These are phyloP conservation scores for Sminthurides aquaticus DNA, from an alignment of 2,888 invertebrate species.

Conservation along the genomic window DNA sequence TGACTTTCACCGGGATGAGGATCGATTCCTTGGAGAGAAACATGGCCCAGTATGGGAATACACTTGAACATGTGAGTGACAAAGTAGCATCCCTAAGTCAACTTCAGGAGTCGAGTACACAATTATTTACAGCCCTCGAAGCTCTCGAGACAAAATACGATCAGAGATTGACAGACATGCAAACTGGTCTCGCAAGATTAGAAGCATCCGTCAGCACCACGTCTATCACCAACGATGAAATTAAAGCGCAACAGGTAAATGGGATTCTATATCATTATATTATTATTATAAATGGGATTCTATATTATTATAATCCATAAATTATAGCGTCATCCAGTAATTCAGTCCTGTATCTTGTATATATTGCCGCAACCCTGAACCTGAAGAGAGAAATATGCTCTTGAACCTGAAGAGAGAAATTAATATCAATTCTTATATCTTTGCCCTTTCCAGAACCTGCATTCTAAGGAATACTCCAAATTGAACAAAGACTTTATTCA, in stretches of 20 bases:
- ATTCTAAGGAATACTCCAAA: constrained; percentile 24
- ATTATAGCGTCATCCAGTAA: too few relatives aligned
- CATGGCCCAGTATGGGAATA: constrained; percentile 29
- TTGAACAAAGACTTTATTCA: constrained; percentile 31
- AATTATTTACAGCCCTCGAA: constrained; percentile 35
- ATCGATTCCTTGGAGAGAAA: constrained; percentile 10
- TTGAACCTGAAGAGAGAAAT: too few relatives aligned
- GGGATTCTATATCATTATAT: not conserved
- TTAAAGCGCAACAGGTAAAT: constrained; percentile 39
- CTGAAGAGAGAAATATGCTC: too few relatives aligned
- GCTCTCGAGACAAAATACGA: constrained; percentile 38
- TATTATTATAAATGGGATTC: too few relatives aligned
- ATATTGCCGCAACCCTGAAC: not conserved
- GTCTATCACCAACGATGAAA: constrained; percentile 28
- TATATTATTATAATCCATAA: too few relatives aligned
- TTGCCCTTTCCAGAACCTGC: constrained; percentile 31
- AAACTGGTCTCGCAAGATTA: constrained; percentile 30
- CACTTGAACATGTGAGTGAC: constrained; percentile 27
- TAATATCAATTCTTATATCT: too few relatives aligned
- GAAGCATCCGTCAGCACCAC: constrained; percentile 31
- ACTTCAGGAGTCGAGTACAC: constrained; percentile 32
- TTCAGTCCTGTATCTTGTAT: not conserved
- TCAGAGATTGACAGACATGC: constrained; percentile 32
- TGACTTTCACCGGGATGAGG: not conserved
- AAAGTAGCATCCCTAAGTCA: constrained; percentile 30